A percentile compares a stretch with the other conserved stretches of the same genome.
These are phyloP conservation scores for Triplophysa siluroides DNA, from an alignment of 2,113 vertebrate species.

Conservation along the genomic window DNA sequence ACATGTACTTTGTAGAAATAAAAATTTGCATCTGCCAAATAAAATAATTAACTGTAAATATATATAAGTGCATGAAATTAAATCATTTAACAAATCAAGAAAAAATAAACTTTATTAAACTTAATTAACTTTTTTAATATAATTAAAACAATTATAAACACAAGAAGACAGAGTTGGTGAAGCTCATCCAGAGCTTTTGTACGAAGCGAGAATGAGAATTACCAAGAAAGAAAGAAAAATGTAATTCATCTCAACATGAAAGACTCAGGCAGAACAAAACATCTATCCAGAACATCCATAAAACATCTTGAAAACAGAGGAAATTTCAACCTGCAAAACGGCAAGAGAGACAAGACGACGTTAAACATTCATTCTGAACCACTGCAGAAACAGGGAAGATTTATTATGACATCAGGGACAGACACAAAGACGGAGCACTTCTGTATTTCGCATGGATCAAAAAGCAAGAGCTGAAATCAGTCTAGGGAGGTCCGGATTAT, in stretches of 20 bases:
- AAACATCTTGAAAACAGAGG: constrained; percentile 45
- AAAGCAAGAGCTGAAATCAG: constrained; percentile 41
- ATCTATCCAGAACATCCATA: constrained; percentile 10
- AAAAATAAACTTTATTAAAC: too few relatives aligned
- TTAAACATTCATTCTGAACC: constrained; percentile 45
- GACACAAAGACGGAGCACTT: constrained; percentile 41
- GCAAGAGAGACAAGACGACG: constrained; percentile 23
- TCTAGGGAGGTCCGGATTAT: constrained; percentile 58
- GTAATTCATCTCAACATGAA: constrained; percentile 20
- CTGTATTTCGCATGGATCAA: constrained; percentile 45
- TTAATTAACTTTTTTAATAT: too few relatives aligned
- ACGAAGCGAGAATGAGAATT: not conserved
- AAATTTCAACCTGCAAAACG: constrained; percentile 42
- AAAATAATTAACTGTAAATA: too few relatives aligned
- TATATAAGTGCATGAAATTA: too few relatives aligned
- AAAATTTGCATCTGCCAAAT: too few relatives aligned
- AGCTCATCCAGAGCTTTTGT: not conserved
- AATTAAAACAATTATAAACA: too few relatives aligned
- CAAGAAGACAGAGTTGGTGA: not conserved
- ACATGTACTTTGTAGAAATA: too few relatives aligned
- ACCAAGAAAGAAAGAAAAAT: not conserved
- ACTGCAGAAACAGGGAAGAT: constrained; percentile 46
- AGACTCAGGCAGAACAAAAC: not conserved
- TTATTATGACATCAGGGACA: constrained; percentile 47
- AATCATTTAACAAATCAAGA: too few relatives aligned